Base-by-base conservation (phyloP, 1,140 invertebrate genomes). In the Microplitis demolitor region DNA sequence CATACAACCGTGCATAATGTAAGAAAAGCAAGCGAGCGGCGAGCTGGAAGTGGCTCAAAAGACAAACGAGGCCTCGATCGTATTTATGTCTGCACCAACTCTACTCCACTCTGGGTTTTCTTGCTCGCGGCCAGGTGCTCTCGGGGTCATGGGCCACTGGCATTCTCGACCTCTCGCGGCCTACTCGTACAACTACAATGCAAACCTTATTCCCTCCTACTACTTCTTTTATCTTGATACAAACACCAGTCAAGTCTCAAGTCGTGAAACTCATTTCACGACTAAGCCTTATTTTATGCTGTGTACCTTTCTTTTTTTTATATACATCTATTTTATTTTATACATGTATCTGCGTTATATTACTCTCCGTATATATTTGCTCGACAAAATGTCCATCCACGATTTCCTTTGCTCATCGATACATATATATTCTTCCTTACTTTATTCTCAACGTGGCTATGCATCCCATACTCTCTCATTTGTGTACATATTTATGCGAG, bases 41-140 rank as follows among this genome's bases (percentile, higher is more conserved):
- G 61, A 71, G 37, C 62, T 71, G 62, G 62, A 71, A 71, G 69
- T 71, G 69, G 61, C 69, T 71, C 3, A 33, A 66, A 34, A 71
- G 69, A 71, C 62, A 71, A 71, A 71, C 69, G 69, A 71, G 69
- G 16, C 50, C 61, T 63, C 50, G 4, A 71, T 71, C 50, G 34
- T 71, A 66, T 66, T 66, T 66, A 71, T 71, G 33, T 66, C 24
- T 9, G 8, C 39, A 45, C 39, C 8, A 45, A 45, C 39, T 39
- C 37, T 39, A 39, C 37, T 45, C 39, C 11, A 45, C 11, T 45
- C 39, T 45, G 39, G 39, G 39, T 45, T 45, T 63, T 63, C 45
- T 51, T 33, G 1, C 34, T 35, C 50, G 4, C 4, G 31, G 14
- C 68, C 39, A 61, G 39, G 39, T 70, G 39, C 37, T 51, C 9